These are phyloP conservation scores for Nasalis larvatus DNA, from an alignment of 2,113 vertebrate species.

Conservation along the genomic window DNA sequence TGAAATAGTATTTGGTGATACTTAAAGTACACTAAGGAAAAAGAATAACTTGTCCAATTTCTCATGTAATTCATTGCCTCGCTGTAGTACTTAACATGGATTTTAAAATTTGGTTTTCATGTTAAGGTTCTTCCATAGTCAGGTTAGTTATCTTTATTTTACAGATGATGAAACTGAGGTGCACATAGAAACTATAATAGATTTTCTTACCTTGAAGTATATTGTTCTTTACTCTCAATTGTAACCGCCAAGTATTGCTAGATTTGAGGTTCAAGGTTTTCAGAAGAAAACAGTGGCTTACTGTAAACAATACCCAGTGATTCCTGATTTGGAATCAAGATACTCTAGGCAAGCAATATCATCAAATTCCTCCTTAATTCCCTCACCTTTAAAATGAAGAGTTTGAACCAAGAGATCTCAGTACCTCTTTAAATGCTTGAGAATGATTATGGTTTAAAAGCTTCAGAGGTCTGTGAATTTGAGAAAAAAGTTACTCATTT, in stretches of 20 bases:
- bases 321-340: background rate
- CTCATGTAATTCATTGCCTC: background rate
- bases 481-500: slow-evolving; percentile 1
- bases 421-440: background rate
- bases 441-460: background rate
- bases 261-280: slow-evolving; percentile 22
- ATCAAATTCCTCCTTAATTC: background rate
- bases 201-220: background rate
- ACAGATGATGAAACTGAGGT: background rate
- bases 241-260: background rate
- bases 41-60: background rate
- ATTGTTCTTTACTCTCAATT: background rate
- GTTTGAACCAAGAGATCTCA: background rate
- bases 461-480: background rate
- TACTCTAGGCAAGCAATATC: background rate
- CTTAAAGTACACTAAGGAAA: background rate
- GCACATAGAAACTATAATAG: background rate
- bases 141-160: slow-evolving; percentile 35
- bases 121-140: background rate
- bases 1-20: slow-evolving; percentile 42
- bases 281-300: background rate
- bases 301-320: background rate
- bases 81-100: background rate
- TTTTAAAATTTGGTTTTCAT: slow-evolving; percentile 38
- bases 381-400: slow-evolving; percentile 9